Base-by-base conservation (phyloP, 1,140 invertebrate species). In the Muscidifurax raptorellus region DNA sequence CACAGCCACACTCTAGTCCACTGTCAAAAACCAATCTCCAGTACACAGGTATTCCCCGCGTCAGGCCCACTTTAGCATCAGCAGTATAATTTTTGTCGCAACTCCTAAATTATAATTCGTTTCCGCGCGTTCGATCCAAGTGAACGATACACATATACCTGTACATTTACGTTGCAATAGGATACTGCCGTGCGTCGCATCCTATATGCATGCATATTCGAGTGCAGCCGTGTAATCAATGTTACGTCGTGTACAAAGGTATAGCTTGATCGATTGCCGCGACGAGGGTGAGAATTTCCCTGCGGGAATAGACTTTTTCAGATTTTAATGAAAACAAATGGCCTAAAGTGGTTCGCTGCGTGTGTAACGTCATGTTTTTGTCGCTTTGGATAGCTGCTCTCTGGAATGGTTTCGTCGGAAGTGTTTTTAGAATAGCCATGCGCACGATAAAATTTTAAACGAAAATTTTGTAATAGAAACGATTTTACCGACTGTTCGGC, bases 71-170 rank as follows among this genome's bases (percentile, higher is more conserved):
- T 91, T 91, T 90, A 88, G 85, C 88, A 84, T 69, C 0, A 28
- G 28, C 27, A 13, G 25, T 69, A 66, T 64, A 69, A 1, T 91
- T 91, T 90, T 90, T 87, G 86, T 89, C 88, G 87, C 86, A 87
- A 85, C 78, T 78, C 86, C 86, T 91, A 91, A 90, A 91, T 91
- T 88, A 91, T 80, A 80, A 84, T 80, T 86, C 87, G 82, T 87
- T 88, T 69, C 59, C 75, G 12, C 75, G 12, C 86, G 67, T 5
- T 59, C 52, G 7, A 59, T 59, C 6, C 18, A n/a, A n/a, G 52
- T 59, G 52, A 22, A 59, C 52, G 22, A 59, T 59, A 6, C 52
- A 22, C 22, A 22, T 18, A 59, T 59, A 59, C 44, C 2, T 18
- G 1, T 59, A 22, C 52, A 59, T 59, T 59, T 59, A 59, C 22